Conservation (phyloP, 2,797 vertebrate species). For the Phrynocephalus vlangalii region DNA sequence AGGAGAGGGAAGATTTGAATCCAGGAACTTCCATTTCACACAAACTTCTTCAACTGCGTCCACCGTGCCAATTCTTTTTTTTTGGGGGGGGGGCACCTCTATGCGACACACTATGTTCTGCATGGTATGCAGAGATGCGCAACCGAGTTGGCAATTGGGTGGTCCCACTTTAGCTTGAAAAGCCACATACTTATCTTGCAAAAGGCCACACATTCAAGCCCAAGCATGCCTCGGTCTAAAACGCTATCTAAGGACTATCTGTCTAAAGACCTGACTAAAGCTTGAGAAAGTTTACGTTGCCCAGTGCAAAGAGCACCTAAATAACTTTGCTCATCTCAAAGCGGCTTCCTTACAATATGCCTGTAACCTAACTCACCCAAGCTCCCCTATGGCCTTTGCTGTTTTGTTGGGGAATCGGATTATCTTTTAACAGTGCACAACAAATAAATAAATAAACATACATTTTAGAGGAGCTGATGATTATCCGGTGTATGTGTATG, state of each 20-base stretch:
- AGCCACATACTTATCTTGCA: no score
- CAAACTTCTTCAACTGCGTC: neutral
- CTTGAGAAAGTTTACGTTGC: no score
- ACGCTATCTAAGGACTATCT: no score
- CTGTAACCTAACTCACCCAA: neutral
- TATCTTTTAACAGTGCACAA: neutral
- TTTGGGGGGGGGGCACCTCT: neutral
- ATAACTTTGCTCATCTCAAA: no score
- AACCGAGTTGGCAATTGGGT: neutral
- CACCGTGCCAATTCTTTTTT: neutral
- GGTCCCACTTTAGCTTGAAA: neutral
- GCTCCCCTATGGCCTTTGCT: neutral
- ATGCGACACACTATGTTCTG: neutral
- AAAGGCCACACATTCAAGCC: no score
- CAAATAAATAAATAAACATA: neutral
- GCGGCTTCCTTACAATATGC: no score
- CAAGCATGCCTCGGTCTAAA: no score
- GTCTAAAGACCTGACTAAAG: no score
- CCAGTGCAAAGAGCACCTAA: no score
- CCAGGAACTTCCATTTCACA: neutral
- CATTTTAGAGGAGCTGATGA: neutral
- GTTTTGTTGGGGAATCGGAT: neutral
- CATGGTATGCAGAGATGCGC: neutral
- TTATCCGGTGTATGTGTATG: neutral
- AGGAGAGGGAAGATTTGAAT: neutral